phyloP scores from a whole-genome alignment of 1,140 invertebrate genomes.

The Zaprionus ghesquierei region DNA sequence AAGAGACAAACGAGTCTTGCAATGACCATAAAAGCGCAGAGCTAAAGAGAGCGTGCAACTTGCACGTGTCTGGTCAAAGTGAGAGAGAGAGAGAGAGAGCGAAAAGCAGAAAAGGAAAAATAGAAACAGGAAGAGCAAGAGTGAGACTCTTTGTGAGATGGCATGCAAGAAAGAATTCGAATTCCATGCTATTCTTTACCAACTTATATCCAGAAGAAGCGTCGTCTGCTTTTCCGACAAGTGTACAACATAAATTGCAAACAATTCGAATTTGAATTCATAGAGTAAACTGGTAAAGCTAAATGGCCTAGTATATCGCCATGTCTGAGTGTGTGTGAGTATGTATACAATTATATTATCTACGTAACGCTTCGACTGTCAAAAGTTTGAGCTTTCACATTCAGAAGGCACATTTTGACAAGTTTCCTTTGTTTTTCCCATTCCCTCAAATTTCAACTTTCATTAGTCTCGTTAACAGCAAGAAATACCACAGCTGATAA shows the following conservation, averaged over 20 bases:
- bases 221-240: constrained; percentile 18
- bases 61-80: constrained; percentile 38
- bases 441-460: neutral
- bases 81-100: neutral
- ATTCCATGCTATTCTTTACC: constrained; percentile 4
- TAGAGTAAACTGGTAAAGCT: constrained; percentile 8
- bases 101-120: neutral
- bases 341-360: constrained; percentile 24
- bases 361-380: constrained; percentile 55
- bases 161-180: constrained; percentile 16
- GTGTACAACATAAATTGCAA: constrained; percentile 28
- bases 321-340: neutral
- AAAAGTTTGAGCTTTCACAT: constrained; percentile 36
- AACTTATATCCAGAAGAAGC: constrained; percentile 6
- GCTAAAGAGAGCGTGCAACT: constrained; percentile 27
- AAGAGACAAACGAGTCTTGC: constrained; percentile 36
- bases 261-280: constrained; percentile 12
- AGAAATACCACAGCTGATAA: constrained; percentile 19
- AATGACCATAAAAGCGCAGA: constrained; percentile 40
- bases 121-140: neutral
- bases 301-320: neutral
- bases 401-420: constrained; percentile 21
- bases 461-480: constrained; percentile 16
- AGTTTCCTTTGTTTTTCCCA: constrained; percentile 1
- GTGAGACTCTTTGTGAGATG: neutral